Evolutionary conservation across 2,888 invertebrate genomes (phyloP).

Genomic region (Apamea monoglypha): DNA sequence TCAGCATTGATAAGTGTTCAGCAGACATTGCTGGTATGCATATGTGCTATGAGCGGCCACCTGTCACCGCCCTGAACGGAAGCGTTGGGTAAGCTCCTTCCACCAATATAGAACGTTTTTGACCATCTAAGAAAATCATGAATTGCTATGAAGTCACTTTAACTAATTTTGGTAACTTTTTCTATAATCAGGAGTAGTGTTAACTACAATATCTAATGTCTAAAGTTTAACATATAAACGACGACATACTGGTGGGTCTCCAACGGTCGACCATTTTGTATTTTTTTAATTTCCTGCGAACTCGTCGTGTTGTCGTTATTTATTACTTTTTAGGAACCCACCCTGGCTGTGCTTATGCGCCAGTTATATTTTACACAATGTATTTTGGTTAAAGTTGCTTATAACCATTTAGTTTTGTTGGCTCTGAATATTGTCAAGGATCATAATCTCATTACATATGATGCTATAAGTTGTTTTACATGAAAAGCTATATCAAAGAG

Average conservation of each 20-base stretch:
- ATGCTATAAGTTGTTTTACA: neutral
- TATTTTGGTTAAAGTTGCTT: slow-evolving; percentile 33
- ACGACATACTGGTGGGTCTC: slow-evolving; percentile 36
- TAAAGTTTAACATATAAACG: slow-evolving; percentile 35
- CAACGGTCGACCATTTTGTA: slow-evolving; percentile 46
- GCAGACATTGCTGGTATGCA: slow-evolving; percentile 86
- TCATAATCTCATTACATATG: slow-evolving; percentile 6
- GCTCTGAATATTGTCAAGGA: slow-evolving; percentile 6
- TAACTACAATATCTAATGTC: slow-evolving; percentile 19
- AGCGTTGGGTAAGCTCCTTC: slow-evolving; percentile 82
- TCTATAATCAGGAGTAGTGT: slow-evolving; percentile 15
- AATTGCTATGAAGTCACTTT: neutral
- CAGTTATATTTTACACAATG: slow-evolving; percentile 39
- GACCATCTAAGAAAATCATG: neutral
- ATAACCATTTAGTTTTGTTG: slow-evolving; percentile 18
- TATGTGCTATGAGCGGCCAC: slow-evolving; percentile 88
- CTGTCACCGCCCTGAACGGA: slow-evolving; percentile 88
- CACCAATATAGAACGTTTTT: slow-evolving; percentile 12
- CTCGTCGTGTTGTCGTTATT: slow-evolving; percentile 62
- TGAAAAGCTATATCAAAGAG: slow-evolving; percentile 3
- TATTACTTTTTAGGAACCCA: slow-evolving; percentile 59
- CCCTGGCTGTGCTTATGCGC: slow-evolving; percentile 38
- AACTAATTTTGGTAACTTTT: neutral
- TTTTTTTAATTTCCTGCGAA: slow-evolving; percentile 63
- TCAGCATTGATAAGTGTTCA: slow-evolving; percentile 76